Base-by-base conservation (phyloP, 2,888 invertebrate species). In the Cheilosia pagana region DNA sequence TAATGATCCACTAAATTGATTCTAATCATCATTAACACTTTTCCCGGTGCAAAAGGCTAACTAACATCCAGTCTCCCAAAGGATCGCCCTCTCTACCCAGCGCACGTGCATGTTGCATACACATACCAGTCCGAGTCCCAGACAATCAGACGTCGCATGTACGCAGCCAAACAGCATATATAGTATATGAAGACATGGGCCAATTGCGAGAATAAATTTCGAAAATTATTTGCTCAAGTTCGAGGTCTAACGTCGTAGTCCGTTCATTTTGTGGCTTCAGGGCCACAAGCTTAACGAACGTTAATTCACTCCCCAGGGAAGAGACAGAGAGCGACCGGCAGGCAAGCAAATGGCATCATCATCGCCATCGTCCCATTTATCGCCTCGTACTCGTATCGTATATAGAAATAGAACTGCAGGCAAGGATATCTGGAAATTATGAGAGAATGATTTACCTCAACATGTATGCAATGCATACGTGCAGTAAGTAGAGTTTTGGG, bases 11-110 rank as follows among this genome's bases (percentile, higher is more conserved):
- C 89, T 89, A 91, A 91, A 91, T 91, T 91, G 91, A 91, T 90
- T 91, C 91, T 91, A 91, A 91, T 91, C 91, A 91, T 91, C 91
- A 91, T 91, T 91, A 91, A 91, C 91, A 91, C 91, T 91, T 91
- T 85, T 85, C 75, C 75, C 85, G 81, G 85, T 85, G 85, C 85
- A 85, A 81, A 70, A 85, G 81, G 85, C 85, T 85, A 85, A 81
- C 85, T 85, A 85, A 71, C 85, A 75, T 79, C 67, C 55, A 60
- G 43, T 85, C 75, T 76, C 85, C 85, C 85, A 65, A 50, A 71
- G 81, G 85, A 78, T 60, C 41, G 43, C 25, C 39, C 25, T n/a
- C 57, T 50, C 50, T 23, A 16, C 16, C 5, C 23, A n/a, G n/a
- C n/a, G n/a, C n/a, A n/a, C n/a, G 23, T 50, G n/a, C 45, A 10